Percentiles rank a stretch among this genome's conserved stretches.
Evolutionary conservation across 2,113 vertebrate species (phyloP).

Genomic region (Callaeas wilsoni): DNA sequence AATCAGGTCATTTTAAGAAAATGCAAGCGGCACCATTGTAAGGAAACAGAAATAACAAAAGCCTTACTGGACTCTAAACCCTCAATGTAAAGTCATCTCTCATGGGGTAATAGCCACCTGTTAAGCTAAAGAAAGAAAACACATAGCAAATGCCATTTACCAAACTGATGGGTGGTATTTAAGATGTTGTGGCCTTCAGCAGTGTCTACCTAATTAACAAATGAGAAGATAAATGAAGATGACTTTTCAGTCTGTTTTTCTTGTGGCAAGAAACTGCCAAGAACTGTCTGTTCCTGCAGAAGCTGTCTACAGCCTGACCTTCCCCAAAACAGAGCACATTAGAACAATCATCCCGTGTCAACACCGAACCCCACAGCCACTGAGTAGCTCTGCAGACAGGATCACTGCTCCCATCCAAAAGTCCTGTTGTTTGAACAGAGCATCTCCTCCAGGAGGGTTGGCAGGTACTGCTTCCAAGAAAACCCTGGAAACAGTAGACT

Average conservation of each 20-base stretch:
- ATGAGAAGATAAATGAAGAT: neutral
- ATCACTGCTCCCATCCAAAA: too few relatives aligned
- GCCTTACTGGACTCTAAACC: neutral
- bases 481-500: neutral
- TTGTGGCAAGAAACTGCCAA: neutral
- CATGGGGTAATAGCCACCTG: neutral
- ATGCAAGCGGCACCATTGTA: neutral
- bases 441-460: neutral
- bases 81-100: neutral
- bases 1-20: neutral
- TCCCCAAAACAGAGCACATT: neutral
- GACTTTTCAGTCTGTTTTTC: neutral
- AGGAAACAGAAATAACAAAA: neutral
- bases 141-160: neutral
- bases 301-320: neutral
- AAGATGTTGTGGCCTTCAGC: neutral
- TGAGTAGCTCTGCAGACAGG: neutral
- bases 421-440: neutral
- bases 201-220: neutral
- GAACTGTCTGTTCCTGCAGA: neutral
- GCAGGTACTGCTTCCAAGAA: neutral
- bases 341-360: accelerated
- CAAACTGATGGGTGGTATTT: neutral
- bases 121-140: neutral
- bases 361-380: neutral